Conservation (phyloP, 2,888 invertebrate species). For the Orchesellides sinensis region DNA sequence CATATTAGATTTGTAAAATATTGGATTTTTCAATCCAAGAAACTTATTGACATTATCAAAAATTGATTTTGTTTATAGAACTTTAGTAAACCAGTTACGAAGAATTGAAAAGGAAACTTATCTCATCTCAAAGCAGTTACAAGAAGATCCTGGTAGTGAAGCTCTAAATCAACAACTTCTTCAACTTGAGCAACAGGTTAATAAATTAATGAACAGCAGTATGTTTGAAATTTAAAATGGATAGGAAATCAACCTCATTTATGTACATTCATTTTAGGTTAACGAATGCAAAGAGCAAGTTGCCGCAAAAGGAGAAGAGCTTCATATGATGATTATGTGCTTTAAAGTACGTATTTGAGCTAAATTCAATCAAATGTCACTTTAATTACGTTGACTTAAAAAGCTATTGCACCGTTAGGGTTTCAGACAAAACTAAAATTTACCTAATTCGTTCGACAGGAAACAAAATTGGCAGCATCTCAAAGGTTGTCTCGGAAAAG, state of each 20-base stretch:
- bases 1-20: background rate
- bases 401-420: background rate
- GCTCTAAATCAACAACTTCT: slow-evolving; percentile 83
- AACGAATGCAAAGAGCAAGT: slow-evolving; percentile 93
- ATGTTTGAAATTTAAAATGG: no score
- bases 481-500: slow-evolving; percentile 73
- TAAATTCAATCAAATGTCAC: background rate
- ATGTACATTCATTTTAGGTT: no score
- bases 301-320: slow-evolving; percentile 91
- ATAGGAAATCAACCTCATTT: no score
- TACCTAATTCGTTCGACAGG: slow-evolving; percentile 58
- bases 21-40: background rate
- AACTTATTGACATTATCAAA: background rate
- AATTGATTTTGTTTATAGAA: slow-evolving; percentile 74
- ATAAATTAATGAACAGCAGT: slow-evolving; percentile 37
- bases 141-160: slow-evolving; percentile 80
- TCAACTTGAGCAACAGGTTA: slow-evolving; percentile 85
- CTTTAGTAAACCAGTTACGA: slow-evolving; percentile 87
- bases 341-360: slow-evolving; percentile 80
- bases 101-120: slow-evolving; percentile 94
- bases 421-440: background rate
- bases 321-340: slow-evolving; percentile 96
- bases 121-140: slow-evolving; percentile 87
- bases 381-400: background rate
- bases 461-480: slow-evolving; percentile 74